A percentile compares a stretch with the other conserved stretches of the same genome.
These are phyloP conservation scores for Donacobius atricapilla DNA, from an alignment of 2,113 vertebrate species.

Conservation along the genomic window DNA sequence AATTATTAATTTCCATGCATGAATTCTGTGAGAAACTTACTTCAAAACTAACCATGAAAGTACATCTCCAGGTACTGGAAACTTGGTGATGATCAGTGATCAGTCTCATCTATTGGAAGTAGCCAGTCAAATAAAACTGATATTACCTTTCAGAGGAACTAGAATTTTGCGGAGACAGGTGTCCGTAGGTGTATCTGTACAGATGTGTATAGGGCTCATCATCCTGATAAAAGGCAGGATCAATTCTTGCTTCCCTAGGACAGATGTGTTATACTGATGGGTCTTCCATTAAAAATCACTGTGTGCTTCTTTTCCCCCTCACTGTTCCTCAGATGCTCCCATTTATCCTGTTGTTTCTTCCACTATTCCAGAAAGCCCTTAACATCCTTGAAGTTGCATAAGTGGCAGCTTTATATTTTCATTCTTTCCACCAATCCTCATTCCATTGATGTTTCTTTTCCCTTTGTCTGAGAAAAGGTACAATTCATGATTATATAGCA, in stretches of 20 bases:
- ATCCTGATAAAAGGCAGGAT: neutral
- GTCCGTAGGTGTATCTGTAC: neutral
- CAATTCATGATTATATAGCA: neutral
- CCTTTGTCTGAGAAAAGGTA: neutral
- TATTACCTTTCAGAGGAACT: neutral
- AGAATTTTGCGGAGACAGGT: neutral
- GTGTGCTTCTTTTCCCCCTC: neutral
- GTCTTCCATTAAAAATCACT: neutral
- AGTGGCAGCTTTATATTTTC: neutral
- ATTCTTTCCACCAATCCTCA: neutral
- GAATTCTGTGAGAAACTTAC: neutral
- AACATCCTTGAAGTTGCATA: neutral
- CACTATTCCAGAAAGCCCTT: neutral
- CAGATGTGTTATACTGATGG: neutral
- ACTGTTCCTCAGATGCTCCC: rapidly evolving
- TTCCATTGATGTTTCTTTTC: neutral
- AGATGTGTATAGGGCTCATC: neutral
- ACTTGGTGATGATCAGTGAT: neutral
- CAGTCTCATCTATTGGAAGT: neutral
- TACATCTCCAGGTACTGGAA: neutral
- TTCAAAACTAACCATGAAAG: neutral
- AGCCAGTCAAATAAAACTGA: neutral
- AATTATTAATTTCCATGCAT: neutral
- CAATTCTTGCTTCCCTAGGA: neutral
- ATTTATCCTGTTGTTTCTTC: neutral